A percentile compares a stretch with the other conserved stretches of the same genome.
Evolutionary conservation across 2,888 invertebrate genomes (phyloP).

Genomic region (Alviniconcha strummeri): DNA sequence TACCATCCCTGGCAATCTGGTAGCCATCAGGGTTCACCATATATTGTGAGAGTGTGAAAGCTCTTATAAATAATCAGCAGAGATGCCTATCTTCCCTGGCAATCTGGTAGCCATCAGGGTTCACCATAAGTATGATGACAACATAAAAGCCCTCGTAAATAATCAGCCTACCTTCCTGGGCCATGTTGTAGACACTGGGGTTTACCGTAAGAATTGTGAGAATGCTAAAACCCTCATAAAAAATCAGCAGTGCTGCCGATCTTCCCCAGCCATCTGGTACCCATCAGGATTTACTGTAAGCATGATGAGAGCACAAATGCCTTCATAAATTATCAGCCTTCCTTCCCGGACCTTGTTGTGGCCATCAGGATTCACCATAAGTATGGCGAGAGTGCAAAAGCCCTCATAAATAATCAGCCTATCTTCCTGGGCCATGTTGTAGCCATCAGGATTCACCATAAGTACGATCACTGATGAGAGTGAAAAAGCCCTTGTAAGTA

Average conservation of each 20-base stretch:
- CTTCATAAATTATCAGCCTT: too few relatives aligned
- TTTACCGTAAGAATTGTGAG: slow-evolving; percentile 98
- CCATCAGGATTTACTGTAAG: too few relatives aligned
- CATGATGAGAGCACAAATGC: too few relatives aligned
- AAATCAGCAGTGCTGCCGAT: too few relatives aligned
- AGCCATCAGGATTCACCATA: slow-evolving; percentile 78
- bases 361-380: too few relatives aligned
- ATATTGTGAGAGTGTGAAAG: too few relatives aligned
- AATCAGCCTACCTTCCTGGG: slow-evolving; percentile 82
- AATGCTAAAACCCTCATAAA: background rate
- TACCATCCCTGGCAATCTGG: too few relatives aligned
- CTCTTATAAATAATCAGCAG: too few relatives aligned
- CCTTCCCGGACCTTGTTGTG: too few relatives aligned
- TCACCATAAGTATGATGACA: slow-evolving; percentile 82
- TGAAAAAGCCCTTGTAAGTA: slow-evolving; percentile 58
- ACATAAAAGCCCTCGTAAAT: slow-evolving; percentile 73
- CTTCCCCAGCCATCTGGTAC: too few relatives aligned
- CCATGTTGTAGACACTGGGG: slow-evolving; percentile 94
- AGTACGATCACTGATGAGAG: slow-evolving; percentile 90
- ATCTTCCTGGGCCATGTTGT: slow-evolving; percentile 89
- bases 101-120: slow-evolving; percentile 83
- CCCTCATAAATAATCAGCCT: slow-evolving; percentile 35
- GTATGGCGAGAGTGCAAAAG: slow-evolving; percentile 54
- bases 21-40: too few relatives aligned
- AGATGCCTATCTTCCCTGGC: slow-evolving; percentile 79